Base-by-base conservation (phyloP, 2,888 invertebrate genomes). In the Mactromeris polynyma region DNA sequence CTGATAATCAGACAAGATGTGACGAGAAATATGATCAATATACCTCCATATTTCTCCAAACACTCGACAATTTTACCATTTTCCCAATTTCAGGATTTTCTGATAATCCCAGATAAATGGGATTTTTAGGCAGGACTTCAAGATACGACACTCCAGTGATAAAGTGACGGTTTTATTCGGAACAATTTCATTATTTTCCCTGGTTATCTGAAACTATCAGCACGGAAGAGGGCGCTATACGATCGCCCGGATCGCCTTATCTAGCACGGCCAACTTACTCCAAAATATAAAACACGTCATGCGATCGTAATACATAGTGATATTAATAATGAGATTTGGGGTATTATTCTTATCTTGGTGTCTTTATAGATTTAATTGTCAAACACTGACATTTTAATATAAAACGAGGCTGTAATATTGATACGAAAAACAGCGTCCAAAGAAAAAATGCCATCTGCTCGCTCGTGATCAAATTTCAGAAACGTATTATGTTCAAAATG, bases 1-100 rank as follows among this genome's bases (percentile, higher is more conserved):
- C 78, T 81, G 95, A 95, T 95, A 94, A 95, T 94, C 94, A 92
- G 91, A 93, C 92, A 89, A 93, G 95, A 95, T 95, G 93, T 92
- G 91, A 90, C 88, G 89, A 82, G 88, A 89, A 91, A 90, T 92
- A 91, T 93, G 94, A 95, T 95, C 95, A 93, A 95, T 95, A 93
- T 89, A 90, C 89, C 81, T 73, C 73, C 86, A 86, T 88, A 78
- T 82, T 79, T 80, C 54, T 26, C 81, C 40, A 42, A 86, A 89
- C 54, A 40, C 83, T 78, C 64, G 31, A 80, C 79, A 79, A 80
- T 83, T 89, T 80, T 88, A 78, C 86, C 89, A 88, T 90, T 90
- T 89, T 92, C 90, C 89, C 89, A 85, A 92, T 90, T 93, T 93
- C 92, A 89, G 89, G 90, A 85, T 83, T 85, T 81, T 81, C 31